Conservation (phyloP, 2,113 vertebrate species). For the Tragelaphus strepsiceros region DNA sequence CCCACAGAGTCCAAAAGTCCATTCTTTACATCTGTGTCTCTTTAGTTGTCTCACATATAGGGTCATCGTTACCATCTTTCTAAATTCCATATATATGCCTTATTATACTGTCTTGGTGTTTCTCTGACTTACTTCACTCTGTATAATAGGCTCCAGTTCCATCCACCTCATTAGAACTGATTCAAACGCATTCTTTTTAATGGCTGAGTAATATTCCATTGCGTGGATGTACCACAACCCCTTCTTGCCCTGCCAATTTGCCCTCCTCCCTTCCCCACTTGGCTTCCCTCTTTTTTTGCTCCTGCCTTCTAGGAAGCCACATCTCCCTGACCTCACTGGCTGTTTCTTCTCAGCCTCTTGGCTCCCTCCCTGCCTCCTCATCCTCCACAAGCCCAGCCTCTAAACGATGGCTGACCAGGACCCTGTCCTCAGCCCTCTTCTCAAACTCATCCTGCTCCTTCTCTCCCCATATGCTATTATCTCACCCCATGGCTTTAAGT, state of each 20-base stretch:
- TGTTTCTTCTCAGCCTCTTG: neutral
- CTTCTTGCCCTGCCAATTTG: neutral
- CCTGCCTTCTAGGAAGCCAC: neutral
- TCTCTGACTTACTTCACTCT: neutral
- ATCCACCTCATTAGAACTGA: neutral
- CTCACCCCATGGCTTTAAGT: neutral
- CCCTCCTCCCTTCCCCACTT: neutral
- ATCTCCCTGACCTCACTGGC: neutral
- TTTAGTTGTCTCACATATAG: fast-evolving
- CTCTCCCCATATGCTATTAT: neutral
- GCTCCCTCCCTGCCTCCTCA: no score
- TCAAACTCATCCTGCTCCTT: neutral
- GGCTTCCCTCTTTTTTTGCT: neutral
- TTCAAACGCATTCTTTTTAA: neutral
- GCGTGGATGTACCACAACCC: neutral
- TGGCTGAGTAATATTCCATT: neutral
- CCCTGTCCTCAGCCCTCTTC: neutral
- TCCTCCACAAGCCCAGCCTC: neutral
- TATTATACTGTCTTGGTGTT: neutral
- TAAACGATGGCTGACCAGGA: neutral
- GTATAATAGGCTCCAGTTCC: neutral
- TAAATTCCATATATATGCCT: neutral
- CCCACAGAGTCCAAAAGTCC: neutral
- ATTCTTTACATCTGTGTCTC: neutral
- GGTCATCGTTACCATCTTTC: neutral